These are phyloP conservation scores for Oscheius myriophilus DNA, from an alignment of 2,888 invertebrate genomes.

Conservation along the genomic window DNA sequence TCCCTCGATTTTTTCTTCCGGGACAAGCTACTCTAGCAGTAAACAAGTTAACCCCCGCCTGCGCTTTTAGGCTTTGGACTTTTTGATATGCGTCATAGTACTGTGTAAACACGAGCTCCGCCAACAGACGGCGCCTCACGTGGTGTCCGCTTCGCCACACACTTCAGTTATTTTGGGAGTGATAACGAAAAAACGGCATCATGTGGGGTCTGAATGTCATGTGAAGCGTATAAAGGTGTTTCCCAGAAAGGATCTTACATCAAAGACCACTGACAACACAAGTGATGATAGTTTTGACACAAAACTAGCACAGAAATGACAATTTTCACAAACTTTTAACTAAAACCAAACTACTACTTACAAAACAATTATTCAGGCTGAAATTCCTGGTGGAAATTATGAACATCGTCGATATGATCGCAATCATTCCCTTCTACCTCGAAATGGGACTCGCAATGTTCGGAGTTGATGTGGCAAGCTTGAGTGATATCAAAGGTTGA, in stretches of 20 bases:
- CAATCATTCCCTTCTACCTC: slow-evolving; percentile 67
- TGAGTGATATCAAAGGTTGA: slow-evolving; percentile 66
- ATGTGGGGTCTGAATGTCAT: too few species aligned
- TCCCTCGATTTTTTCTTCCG: too few species aligned
- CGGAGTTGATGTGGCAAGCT: slow-evolving; percentile 63
- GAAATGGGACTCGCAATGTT: slow-evolving; percentile 60
- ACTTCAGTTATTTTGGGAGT: slow-evolving; percentile 13
- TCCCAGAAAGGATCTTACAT: too few species aligned
- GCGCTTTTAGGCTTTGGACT: slow-evolving; percentile 18
- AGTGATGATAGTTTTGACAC: not conserved
- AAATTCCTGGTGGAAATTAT: slow-evolving; percentile 64
- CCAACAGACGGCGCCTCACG: slow-evolving; percentile 24
- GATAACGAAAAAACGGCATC: slow-evolving; percentile 6
- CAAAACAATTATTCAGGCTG: too few species aligned
- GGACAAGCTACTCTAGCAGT: too few species aligned
- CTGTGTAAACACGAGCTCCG: slow-evolving; percentile 7
- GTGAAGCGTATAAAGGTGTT: too few species aligned
- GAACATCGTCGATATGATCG: slow-evolving; percentile 67
- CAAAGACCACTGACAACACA: not conserved
- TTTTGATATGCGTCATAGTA: slow-evolving; percentile 13
- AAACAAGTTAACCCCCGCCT: not conserved
- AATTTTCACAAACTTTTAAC: too few species aligned
- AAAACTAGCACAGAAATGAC: not conserved
- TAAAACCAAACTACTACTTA: too few species aligned
- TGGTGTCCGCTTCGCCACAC: not conserved